Evolutionary conservation across 2,888 invertebrate species (phyloP).

Genomic region (Thymelicus lineola): DNA sequence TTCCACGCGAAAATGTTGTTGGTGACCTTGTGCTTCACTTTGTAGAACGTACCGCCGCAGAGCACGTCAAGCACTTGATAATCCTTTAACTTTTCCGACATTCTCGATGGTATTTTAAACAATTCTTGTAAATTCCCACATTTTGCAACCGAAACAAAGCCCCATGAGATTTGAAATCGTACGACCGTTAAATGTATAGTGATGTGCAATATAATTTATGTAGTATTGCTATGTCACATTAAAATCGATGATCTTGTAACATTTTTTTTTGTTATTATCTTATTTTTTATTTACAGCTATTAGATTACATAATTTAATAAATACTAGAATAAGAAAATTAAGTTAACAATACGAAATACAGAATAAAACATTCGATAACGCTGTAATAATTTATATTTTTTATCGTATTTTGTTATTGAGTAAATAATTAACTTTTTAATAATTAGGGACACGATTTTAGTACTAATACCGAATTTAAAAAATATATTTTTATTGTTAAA

Average conservation of each 20-base stretch:
- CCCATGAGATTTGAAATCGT: constrained; percentile 64
- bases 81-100: constrained; percentile 76
- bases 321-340: too few species aligned
- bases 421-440: too few species aligned
- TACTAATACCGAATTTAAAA: too few species aligned
- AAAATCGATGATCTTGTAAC: constrained; percentile 19
- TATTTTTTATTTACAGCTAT: too few species aligned
- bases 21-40: constrained; percentile 82
- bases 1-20: constrained; percentile 81
- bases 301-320: too few species aligned
- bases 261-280: neutral
- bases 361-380: too few species aligned
- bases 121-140: constrained; percentile 59
- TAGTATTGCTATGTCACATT: constrained; percentile 18
- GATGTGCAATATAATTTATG: constrained; percentile 47
- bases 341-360: too few species aligned
- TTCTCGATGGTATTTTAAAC: constrained; percentile 50
- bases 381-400: too few species aligned
- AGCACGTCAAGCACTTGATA: constrained; percentile 82
- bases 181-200: constrained; percentile 67
- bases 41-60: constrained; percentile 79
- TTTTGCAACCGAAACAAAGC: constrained; percentile 79
- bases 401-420: too few species aligned
- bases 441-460: too few species aligned
- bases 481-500: too few species aligned